Evolutionary conservation across 2,888 invertebrate species (phyloP).

Genomic region (Diaphora mendica): DNA sequence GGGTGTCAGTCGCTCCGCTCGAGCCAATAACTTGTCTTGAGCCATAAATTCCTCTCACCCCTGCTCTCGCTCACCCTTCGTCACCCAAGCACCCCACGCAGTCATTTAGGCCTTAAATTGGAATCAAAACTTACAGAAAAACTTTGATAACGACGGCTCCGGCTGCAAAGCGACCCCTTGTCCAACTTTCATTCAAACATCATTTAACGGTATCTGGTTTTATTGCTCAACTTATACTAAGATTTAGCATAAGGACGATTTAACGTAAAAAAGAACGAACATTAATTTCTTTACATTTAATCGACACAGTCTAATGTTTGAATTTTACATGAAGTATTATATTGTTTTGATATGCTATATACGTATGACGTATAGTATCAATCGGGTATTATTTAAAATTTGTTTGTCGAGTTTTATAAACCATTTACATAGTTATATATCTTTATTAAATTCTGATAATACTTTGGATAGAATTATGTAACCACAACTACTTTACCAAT

Average conservation of each 20-base stretch:
- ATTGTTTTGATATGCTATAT: too few relatives aligned
- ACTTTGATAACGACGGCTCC: conserved; percentile 43
- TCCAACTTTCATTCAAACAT: conserved; percentile 30
- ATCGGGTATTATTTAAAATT: too few relatives aligned
- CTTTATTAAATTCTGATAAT: too few relatives aligned
- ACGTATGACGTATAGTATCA: too few relatives aligned
- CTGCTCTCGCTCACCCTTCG: conserved; percentile 15
- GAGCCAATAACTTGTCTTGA: conserved; percentile 34
- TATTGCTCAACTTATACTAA: conserved; percentile 26
- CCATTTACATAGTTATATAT: too few relatives aligned
- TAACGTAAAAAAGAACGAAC: not conserved
- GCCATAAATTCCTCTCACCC: conserved; percentile 21
- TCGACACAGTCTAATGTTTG: not conserved
- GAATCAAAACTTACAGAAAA: conserved; percentile 47
- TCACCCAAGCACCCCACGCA: conserved; percentile 10
- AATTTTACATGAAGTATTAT: too few relatives aligned
- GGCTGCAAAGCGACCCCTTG: conserved; percentile 16
- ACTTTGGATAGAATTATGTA: too few relatives aligned
- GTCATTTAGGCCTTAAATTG: conserved; percentile 30
- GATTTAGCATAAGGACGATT: conserved; percentile 3
- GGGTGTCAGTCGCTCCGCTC: conserved; percentile 16
- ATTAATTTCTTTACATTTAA: not conserved
- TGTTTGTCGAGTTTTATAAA: too few relatives aligned
- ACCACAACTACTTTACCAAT: too few relatives aligned
- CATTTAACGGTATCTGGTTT: conserved; percentile 45